A percentile compares a stretch with the other conserved stretches of the same genome.
Conservation (phyloP, 1,140 invertebrate genomes). For the Panulirus ornatus region DNA sequence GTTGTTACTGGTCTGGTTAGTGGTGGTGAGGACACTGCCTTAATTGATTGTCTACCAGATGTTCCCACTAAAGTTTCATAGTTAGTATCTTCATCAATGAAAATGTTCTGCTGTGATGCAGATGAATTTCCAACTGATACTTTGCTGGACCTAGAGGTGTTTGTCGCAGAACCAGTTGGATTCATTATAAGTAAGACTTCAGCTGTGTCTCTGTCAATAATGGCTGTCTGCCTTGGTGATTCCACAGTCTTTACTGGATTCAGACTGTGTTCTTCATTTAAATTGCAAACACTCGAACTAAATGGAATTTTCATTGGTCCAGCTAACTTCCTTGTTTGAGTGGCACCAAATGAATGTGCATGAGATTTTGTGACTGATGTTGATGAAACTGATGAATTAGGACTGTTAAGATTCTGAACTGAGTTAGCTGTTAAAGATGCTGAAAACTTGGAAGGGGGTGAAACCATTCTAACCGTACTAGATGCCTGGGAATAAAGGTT, state of each 20-base stretch:
- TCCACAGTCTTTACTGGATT: conserved; percentile 46
- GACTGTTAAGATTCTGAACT: conserved; percentile 16
- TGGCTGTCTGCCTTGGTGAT: conserved; percentile 27
- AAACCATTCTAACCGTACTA: conserved; percentile 6
- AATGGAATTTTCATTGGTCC: conserved; percentile 8
- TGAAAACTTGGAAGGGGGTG: not conserved
- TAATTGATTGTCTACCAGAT: not conserved
- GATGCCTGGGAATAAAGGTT: not conserved
- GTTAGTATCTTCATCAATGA: conserved; percentile 40
- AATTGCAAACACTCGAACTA: conserved; percentile 14
- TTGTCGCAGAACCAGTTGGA: not conserved
- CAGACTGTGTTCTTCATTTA: not conserved
- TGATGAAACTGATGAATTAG: conserved; percentile 23
- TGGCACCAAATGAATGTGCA: conserved; percentile 6
- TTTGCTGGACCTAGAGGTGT: conserved; percentile 16
- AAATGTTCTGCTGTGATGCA: not conserved
- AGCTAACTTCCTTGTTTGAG: conserved; percentile 1
- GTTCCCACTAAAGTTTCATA: not conserved
- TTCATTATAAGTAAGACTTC: conserved; percentile 61
- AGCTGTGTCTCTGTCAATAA: conserved; percentile 46
- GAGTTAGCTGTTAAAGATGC: not conserved
- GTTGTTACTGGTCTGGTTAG: not conserved
- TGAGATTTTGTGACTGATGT: conserved; percentile 15
- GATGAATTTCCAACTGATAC: not conserved
- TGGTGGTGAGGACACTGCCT: not conserved